These are phyloP conservation scores for Gorsachius magnificus DNA, from an alignment of 2,797 vertebrate genomes.

Conservation along the genomic window DNA sequence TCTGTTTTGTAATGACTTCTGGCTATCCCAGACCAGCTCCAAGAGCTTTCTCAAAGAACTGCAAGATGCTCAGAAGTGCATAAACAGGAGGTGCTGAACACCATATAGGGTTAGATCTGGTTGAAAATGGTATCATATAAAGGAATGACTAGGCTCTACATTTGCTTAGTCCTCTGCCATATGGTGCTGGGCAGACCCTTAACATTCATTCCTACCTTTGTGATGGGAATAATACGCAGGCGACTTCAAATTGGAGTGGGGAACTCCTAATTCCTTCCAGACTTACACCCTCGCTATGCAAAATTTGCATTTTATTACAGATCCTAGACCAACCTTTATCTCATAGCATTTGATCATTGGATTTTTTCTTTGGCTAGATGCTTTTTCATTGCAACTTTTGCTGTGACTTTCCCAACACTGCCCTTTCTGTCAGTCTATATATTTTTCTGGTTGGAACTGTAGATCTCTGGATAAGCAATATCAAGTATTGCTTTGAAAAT, in stretches of 20 bases:
- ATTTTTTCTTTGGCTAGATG: not conserved
- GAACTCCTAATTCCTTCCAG: not conserved
- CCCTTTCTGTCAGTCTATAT: not conserved
- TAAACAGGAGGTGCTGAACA: not conserved
- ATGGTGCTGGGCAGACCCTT: not conserved
- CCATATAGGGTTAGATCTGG: not conserved
- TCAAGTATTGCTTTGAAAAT: slow-evolving; percentile 28
- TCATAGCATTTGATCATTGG: not conserved
- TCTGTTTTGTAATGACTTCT: not conserved
- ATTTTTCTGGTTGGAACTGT: not conserved
- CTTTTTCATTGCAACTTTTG: not conserved
- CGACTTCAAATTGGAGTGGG: not conserved
- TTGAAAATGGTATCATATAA: not conserved
- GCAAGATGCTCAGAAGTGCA: not conserved
- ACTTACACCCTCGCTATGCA: not conserved
- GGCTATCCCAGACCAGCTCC: not conserved
- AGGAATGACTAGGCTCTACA: not conserved
- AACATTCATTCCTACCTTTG: not conserved
- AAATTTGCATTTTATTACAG: not conserved
- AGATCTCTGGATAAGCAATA: not conserved
- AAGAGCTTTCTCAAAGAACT: not conserved
- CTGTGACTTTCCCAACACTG: slow-evolving; percentile 2
- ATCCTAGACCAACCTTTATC: not conserved
- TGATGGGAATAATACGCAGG: not conserved
- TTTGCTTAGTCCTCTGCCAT: not conserved